Evolutionary conservation across 2,888 invertebrate species (phyloP), one percentile per base, ranked within the genome.

Genomic region (Hipparchia sbordonii): DNA sequence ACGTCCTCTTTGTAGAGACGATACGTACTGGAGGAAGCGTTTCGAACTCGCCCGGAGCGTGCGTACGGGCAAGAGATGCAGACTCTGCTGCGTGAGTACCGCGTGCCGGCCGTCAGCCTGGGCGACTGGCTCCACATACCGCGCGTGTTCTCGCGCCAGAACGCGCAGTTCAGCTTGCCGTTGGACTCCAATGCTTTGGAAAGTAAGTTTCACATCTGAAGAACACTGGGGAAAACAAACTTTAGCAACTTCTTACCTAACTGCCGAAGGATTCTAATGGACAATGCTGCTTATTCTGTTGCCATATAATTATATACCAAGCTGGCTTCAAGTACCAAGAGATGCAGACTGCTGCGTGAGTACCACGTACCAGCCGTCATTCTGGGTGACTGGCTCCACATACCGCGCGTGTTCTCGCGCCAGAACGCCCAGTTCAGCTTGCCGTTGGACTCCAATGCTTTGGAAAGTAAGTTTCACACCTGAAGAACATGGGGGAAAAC

Each of bases 331-430:
- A n/a, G n/a, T n/a, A n/a, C n/a, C n/a, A n/a, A n/a, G n/a, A n/a
- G n/a, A 88, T 95, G 87, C 92, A 91, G 62, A 84, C 87, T 95
- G 4, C 86, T 95, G 67, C 89, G 91, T 12, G 94, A 94, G 76
- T 72, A 95, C 39, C 89, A 92, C 71, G 85, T 95, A 5, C 91
- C 94, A 0, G 90, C 93, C 0, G 86, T 93, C 23, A 94, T 95
- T 72, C 88, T 95, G 1, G 95, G 95, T 5, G 92, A 95, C 78
- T 95, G 95, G 95, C 88, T 96, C 13, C 95, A 95, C 78, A 93
- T 96, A 77, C 97, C 97, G 0, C 89, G 97, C 63, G 95, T 96
- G n/a, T 97, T 97, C 87, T 96, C 96, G 0, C 94, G 97, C 59
- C 95, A 95, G 57, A 96, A 95, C 76, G 96, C 96, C 0, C 94